These are phyloP conservation scores for Ectobius pallidus DNA, from an alignment of 2,888 invertebrate genomes.

Conservation along the genomic window DNA sequence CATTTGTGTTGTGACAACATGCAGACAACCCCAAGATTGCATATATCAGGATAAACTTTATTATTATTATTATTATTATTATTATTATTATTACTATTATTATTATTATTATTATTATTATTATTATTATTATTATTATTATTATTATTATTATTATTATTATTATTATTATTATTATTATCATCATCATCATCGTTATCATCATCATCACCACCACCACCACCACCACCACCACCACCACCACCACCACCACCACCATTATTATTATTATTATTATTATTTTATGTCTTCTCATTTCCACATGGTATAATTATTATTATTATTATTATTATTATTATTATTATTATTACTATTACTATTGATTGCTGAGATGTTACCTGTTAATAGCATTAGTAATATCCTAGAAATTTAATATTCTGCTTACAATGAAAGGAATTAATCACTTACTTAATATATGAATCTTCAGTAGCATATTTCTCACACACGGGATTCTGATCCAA, in stretches of 20 bases:
- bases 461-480: conserved; percentile 63
- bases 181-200: not conserved
- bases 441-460: conserved; percentile 62
- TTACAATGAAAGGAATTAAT: too few species aligned
- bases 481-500: conserved; percentile 77
- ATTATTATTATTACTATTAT: not conserved
- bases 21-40: too few species aligned
- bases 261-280: not conserved
- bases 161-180: too few species aligned
- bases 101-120: not conserved
- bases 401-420: too few species aligned
- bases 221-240: not conserved
- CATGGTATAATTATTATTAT: not conserved
- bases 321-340: not conserved
- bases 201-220: not conserved
- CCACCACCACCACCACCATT: not conserved
- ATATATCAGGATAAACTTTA: not conserved
- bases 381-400: too few species aligned
- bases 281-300: too few species aligned
- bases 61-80: not conserved
- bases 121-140: not conserved
- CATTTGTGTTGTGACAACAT: too few species aligned
- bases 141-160: too few species aligned
- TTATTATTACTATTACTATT: not conserved
- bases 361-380: too few species aligned